Evolutionary conservation across 2,113 vertebrate species (phyloP), one percentile per base, ranked within the genome.

Genomic region (Dicrurus megarhynchus): DNA sequence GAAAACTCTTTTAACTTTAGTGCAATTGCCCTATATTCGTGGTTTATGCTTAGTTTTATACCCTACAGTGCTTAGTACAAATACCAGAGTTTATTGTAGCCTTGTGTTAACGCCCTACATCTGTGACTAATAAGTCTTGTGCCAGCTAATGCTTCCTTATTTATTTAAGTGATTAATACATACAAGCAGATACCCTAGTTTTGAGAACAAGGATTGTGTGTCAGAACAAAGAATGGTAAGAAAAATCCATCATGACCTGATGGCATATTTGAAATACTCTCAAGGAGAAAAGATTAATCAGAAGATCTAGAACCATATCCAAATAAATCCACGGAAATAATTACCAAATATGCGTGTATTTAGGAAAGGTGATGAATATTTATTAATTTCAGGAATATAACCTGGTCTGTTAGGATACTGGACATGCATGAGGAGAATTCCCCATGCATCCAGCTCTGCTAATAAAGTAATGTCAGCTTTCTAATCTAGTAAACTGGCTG

Each of bases 21-120:
- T 26, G 21, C 13, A 57, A 9, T 17, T 30, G 30, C 30, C 28
- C 42, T 49, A 5, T 24, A n/a, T n/a, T 65, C 0, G 0, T 42
- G 16, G 7, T 50, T 42, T 42, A 21, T 67, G 35, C 16, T 86
- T 21, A 14, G 26, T 42, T 76, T 21, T 59, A 21, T 50, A 50
- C 32, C 44, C 33, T 42, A 21, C 20, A 26, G 13, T 32, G 26
- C 16, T 64, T 7, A 39, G 12, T 12, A n/a, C 19, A 64, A 47
- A 64, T 18, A 39, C 20, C 52, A 50, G 52, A 46, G 13, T 50
- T 57, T 33, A 42, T 41, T 49, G 35, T 14, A 41, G 12, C 30
- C 42, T 35, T 30, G 12, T n/a, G 16, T n/a, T 57, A 32, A 21
- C 0, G 1, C 7, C 52, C 26, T 57, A 3, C 21, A 50, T 32